These are phyloP conservation scores for Chamaedrilus cognettii DNA, from an alignment of 2,888 invertebrate genomes.

Conservation along the genomic window DNA sequence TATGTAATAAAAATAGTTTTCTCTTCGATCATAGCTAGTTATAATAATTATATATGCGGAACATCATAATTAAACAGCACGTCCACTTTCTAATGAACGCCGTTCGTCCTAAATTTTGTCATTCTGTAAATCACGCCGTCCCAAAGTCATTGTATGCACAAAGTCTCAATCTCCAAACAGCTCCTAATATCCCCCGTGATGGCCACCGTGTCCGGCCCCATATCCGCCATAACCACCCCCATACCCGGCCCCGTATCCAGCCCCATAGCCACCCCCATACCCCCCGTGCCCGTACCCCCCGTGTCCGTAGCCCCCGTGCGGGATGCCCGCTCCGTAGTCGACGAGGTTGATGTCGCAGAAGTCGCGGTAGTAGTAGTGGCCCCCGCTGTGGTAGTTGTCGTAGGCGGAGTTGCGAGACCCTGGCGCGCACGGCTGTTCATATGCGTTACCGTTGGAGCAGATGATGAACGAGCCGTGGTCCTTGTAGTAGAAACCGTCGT, in stretches of 20 bases:
- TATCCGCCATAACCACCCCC: neutral
- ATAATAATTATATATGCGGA: no score
- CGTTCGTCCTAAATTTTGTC: no score
- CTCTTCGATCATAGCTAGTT: no score
- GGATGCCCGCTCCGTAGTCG: conserved; percentile 24
- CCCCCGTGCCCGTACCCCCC: conserved; percentile 10
- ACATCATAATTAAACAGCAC: no score
- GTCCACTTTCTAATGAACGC: no score
- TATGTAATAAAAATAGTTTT: no score
- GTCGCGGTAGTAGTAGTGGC: conserved; percentile 25
- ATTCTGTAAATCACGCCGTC: no score
- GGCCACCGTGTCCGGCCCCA: no score
- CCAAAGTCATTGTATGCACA: no score
- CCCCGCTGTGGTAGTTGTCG: conserved; percentile 19
- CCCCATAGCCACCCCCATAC: neutral
- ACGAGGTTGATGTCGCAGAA: conserved; percentile 34
- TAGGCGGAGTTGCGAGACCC: conserved; percentile 26
- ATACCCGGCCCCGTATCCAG: neutral
- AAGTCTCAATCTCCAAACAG: no score
- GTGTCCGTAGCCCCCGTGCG: conserved; percentile 1
- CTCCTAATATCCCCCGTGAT: no score
- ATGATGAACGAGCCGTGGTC: conserved; percentile 18
- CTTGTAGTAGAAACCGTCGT: conserved; percentile 27
- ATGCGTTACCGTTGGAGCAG: conserved; percentile 28
- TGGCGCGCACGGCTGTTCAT: conserved; percentile 27